These are phyloP conservation scores for Sinopyrophorus schimmeli DNA, from an alignment of 2,888 invertebrate genomes.

Conservation along the genomic window DNA sequence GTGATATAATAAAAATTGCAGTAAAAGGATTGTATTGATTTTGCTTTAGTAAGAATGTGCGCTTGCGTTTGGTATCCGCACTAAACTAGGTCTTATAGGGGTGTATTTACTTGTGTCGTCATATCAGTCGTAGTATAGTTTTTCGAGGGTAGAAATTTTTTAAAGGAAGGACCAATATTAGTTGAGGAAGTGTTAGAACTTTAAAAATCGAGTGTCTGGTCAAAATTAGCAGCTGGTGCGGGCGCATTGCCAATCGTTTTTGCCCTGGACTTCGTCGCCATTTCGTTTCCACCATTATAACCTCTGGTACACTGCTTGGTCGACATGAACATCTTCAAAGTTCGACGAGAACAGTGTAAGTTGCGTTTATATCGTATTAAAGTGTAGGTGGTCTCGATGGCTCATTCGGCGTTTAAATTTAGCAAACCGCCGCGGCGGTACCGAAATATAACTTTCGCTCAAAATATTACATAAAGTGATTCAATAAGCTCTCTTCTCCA, in stretches of 20 bases:
- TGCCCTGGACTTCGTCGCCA: constrained; percentile 34
- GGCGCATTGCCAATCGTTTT: constrained; percentile 39
- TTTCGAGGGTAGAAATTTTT: constrained; percentile 8
- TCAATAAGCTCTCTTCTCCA: constrained; percentile 10
- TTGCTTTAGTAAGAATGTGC: constrained; percentile 13
- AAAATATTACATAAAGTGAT: constrained; percentile 24
- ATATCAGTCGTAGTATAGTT: constrained; percentile 4
- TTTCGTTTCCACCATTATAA: constrained; percentile 35
- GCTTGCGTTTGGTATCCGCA: constrained; percentile 16
- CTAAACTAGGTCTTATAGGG: constrained; percentile 15
- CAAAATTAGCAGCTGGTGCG: constrained; percentile 41
- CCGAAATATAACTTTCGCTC: not conserved
- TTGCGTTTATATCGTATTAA: constrained; percentile 23
- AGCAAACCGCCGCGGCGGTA: constrained; percentile 11
- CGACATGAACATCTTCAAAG: constrained; percentile 40
- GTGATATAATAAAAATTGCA: too few species aligned
- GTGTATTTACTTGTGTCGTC: constrained; percentile 23
- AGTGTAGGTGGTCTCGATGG: constrained; percentile 23
- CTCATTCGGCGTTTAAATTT: constrained; percentile 21
- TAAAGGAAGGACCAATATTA: constrained; percentile 1
- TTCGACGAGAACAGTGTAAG: constrained; percentile 43
- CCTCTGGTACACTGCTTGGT: constrained; percentile 25
- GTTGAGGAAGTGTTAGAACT: constrained; percentile 2
- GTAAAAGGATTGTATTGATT: constrained; percentile 25
- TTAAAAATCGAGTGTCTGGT: constrained; percentile 23